A percentile compares a stretch with the other conserved stretches of the same genome.
phyloP scores from a whole-genome alignment of 2,113 vertebrate genomes.

The Octodon degus region DNA sequence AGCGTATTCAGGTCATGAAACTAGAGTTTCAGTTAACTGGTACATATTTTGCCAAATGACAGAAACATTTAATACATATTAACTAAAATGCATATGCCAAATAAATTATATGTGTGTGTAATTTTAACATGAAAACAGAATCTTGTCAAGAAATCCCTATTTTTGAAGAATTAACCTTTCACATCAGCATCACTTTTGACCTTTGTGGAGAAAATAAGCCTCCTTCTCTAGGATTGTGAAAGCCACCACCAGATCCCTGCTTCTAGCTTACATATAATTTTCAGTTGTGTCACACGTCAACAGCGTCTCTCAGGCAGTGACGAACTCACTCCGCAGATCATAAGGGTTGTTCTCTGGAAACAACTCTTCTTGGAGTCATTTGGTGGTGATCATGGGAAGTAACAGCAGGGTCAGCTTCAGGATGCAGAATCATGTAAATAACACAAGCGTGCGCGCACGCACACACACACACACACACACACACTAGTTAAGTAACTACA shows the following conservation, averaged over 20 bases:
- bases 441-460: neutral
- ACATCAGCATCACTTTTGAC: neutral
- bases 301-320: neutral
- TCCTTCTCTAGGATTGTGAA: neutral
- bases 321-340: neutral
- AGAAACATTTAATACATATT: neutral
- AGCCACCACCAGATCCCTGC: neutral
- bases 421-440: neutral
- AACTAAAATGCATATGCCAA: neutral
- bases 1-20: neutral
- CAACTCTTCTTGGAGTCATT: neutral
- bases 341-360: neutral
- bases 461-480: neutral
- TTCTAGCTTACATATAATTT: slow-evolving; percentile 33
- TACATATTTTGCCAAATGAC: neutral
- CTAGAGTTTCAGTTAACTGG: neutral
- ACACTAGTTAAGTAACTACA: neutral
- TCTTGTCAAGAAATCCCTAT: neutral
- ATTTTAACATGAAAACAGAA: slow-evolving; percentile 39
- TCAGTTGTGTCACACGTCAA: neutral
- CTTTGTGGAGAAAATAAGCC: neutral
- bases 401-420: neutral
- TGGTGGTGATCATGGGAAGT: slow-evolving; percentile 28
- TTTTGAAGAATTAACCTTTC: neutral
- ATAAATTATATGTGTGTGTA: neutral